Conservation (phyloP, 2,113 vertebrate genomes). For the Poecilia latipinna region DNA sequence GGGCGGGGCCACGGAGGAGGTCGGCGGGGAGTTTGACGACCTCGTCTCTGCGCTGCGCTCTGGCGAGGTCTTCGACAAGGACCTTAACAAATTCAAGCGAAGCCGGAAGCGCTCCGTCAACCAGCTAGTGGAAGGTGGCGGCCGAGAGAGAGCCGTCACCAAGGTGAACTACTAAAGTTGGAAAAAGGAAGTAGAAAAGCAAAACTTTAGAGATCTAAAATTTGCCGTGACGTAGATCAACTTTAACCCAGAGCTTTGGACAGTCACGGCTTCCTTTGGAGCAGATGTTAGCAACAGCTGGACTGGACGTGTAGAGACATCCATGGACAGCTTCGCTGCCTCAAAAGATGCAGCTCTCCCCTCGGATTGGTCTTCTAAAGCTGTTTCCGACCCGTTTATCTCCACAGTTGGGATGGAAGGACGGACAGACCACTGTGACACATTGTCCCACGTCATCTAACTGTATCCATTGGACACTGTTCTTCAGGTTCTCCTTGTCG, state of each 20-base stretch:
- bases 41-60: constrained; percentile 93
- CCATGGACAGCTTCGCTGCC: constrained; percentile 18
- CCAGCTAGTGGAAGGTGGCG: constrained; percentile 86
- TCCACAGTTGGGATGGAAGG: constrained; percentile 21
- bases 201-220: constrained; percentile 13
- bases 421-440: constrained; percentile 70
- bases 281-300: constrained; percentile 48
- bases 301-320: constrained; percentile 28
- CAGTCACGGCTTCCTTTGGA: constrained; percentile 20
- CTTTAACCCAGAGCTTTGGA: constrained; percentile 37
- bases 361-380: constrained; percentile 50
- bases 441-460: constrained; percentile 46
- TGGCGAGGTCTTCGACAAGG: constrained; percentile 97
- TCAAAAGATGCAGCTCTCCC: constrained; percentile 47
- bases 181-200: constrained; percentile 1
- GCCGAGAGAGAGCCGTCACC: constrained; percentile 88
- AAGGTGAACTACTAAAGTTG: constrained; percentile 89
- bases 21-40: constrained; percentile 95
- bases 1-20: constrained; percentile 86
- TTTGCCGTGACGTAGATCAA: constrained; percentile 44
- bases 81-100: constrained; percentile 96
- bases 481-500: constrained; percentile 49
- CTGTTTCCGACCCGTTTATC: constrained; percentile 28
- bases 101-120: constrained; percentile 93
- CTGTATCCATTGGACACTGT: constrained; percentile 61